Percentiles rank a stretch among this genome's conserved stretches.
These are phyloP conservation scores for Cromileptes altivelis DNA, from an alignment of 2,113 vertebrate genomes.

Conservation along the genomic window DNA sequence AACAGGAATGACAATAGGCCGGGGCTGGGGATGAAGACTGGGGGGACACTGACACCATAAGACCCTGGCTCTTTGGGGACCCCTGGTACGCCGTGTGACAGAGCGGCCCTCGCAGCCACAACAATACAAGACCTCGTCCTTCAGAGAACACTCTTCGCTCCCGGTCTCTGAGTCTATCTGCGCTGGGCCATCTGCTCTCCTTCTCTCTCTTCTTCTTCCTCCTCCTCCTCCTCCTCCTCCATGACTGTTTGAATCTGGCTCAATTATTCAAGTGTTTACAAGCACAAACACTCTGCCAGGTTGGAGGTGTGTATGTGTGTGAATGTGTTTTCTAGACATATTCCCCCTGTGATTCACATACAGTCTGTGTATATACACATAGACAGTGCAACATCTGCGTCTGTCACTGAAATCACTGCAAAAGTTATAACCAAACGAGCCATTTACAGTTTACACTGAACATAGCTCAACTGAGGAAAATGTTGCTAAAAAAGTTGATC, in stretches of 20 bases:
- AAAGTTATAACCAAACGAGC: conserved; percentile 33
- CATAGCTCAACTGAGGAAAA: conserved; percentile 14
- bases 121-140: conserved; percentile 92
- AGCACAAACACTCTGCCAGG: conserved; percentile 89
- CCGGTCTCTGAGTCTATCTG: conserved; percentile 93
- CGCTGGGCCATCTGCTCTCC: conserved; percentile 96
- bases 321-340: conserved; percentile 52
- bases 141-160: conserved; percentile 91
- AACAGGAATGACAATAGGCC: conserved; percentile 84
- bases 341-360: conserved; percentile 60
- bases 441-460: conserved; percentile 41
- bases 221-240: conserved; percentile 74
- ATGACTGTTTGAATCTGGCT: conserved; percentile 88
- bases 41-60: conserved; percentile 82
- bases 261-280: conserved; percentile 90
- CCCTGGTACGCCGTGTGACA: conserved; percentile 91
- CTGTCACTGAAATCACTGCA: conserved; percentile 45
- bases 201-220: conserved; percentile 85
- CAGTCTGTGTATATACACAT: conserved; percentile 50
- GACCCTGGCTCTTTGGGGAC: conserved; percentile 87
- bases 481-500: conserved; percentile 26
- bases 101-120: conserved; percentile 89
- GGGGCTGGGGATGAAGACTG: conserved; percentile 65
- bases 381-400: conserved; percentile 64
- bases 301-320: conserved; percentile 74